phyloP scores from a whole-genome alignment of 1,140 invertebrate genomes.

The Acromyrmex echinatior region DNA sequence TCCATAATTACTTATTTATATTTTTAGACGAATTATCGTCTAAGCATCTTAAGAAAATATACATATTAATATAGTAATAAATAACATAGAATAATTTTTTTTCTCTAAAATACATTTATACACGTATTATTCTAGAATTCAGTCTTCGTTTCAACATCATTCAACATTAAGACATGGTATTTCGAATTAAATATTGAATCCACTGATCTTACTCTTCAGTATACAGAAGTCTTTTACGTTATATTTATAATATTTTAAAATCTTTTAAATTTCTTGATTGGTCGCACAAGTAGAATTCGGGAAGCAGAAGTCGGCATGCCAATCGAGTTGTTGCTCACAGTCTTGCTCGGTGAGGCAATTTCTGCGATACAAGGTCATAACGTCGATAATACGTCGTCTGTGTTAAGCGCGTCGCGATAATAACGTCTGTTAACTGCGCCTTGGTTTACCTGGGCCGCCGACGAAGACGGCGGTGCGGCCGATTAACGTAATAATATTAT shows the following conservation, averaged over 20 bases:
- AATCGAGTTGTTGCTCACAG: slow-evolving; percentile 6
- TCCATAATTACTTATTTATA: neutral
- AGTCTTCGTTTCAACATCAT: neutral
- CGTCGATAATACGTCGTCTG: slow-evolving; percentile 52
- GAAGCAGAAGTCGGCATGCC: neutral
- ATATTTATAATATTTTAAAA: neutral
- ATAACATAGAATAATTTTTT: neutral
- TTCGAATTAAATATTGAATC: neutral
- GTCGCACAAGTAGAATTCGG: neutral
- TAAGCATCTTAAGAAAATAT: neutral
- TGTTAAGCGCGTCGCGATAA: slow-evolving; percentile 44
- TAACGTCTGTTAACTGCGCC: slow-evolving; percentile 43
- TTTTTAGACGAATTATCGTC: neutral
- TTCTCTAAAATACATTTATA: neutral
- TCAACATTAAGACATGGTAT: neutral
- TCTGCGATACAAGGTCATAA: slow-evolving; percentile 45
- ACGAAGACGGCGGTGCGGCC: slow-evolving; percentile 13
- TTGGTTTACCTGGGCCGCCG: slow-evolving; percentile 39
- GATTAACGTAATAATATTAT: slow-evolving; percentile 60
- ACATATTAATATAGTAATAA: neutral
- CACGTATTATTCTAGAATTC: too few species aligned
- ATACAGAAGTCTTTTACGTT: neutral
- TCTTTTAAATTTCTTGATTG: neutral
- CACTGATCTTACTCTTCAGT: neutral
- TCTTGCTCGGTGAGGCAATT: slow-evolving; percentile 21